A percentile compares a stretch with the other conserved stretches of the same genome.
Conservation (phyloP, 2,797 vertebrate species). For the Nyctibius grandis region DNA sequence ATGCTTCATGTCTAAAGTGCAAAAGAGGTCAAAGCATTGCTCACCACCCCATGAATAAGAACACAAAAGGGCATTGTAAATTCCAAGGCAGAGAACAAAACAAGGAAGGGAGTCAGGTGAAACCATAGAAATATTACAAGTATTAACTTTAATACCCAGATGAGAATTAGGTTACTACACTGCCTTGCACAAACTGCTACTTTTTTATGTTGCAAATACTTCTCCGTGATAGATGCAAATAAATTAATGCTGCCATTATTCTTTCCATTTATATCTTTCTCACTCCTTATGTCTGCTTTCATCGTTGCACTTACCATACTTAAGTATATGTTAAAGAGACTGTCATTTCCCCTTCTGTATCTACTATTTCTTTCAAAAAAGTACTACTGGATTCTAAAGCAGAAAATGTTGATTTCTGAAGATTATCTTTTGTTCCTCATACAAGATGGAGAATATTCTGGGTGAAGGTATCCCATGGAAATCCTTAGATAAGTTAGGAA, state of each 20-base stretch:
- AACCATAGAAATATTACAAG: slow-evolving; percentile 28
- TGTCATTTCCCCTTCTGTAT: slow-evolving; percentile 62
- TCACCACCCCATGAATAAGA: slow-evolving; percentile 43
- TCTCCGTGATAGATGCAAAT: slow-evolving; percentile 55
- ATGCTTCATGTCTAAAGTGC: slow-evolving; percentile 26
- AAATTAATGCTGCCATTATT: slow-evolving; percentile 70
- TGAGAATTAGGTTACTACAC: slow-evolving; percentile 57
- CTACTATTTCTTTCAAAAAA: slow-evolving; percentile 47
- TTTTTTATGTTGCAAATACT: slow-evolving; percentile 55
- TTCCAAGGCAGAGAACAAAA: slow-evolving; percentile 53
- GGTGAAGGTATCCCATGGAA: neutral
- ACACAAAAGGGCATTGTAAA: slow-evolving; percentile 62
- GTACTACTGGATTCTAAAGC: slow-evolving; percentile 33
- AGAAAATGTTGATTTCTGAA: slow-evolving; percentile 12
- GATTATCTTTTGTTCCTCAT: slow-evolving; percentile 13
- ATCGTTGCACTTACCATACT: slow-evolving; percentile 62
- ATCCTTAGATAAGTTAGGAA: neutral
- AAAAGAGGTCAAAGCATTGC: slow-evolving; percentile 55
- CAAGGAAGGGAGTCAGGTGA: slow-evolving; percentile 53
- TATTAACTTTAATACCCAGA: slow-evolving; percentile 63
- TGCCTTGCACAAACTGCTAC: slow-evolving; percentile 51
- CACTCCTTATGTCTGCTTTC: slow-evolving; percentile 67
- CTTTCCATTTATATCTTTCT: slow-evolving; percentile 69
- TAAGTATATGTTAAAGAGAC: slow-evolving; percentile 66
- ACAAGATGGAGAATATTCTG: neutral